A percentile compares a stretch with the other conserved stretches of the same genome.
Conservation (phyloP, 2,113 vertebrate genomes). For the Ceyx melanurus region DNA sequence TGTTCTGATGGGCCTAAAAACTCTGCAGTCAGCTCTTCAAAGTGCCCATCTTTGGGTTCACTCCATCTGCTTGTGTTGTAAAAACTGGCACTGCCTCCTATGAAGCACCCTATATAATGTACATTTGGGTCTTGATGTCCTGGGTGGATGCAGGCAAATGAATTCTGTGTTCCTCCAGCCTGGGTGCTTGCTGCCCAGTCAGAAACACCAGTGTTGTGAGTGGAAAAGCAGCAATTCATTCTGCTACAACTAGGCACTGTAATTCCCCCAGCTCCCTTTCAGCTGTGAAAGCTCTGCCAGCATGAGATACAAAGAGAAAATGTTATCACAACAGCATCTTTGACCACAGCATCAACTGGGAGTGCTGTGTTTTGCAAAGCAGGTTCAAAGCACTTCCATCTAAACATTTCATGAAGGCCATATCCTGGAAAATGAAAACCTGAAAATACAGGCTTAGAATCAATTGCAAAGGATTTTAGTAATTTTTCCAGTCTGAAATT, state of each 20-base stretch:
- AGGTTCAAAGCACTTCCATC: neutral
- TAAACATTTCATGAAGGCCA: neutral
- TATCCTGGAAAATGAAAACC: neutral
- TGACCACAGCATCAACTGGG: neutral
- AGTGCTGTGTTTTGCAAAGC: neutral
- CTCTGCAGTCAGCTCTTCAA: neutral
- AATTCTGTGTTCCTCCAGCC: neutral
- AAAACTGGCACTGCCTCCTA: neutral
- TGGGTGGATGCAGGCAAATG: neutral
- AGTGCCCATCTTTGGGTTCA: neutral
- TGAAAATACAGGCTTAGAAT: neutral
- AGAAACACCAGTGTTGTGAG: neutral
- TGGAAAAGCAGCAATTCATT: neutral
- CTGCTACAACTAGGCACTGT: neutral
- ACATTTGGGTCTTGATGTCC: neutral
- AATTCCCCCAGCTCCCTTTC: neutral
- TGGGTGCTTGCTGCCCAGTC: neutral
- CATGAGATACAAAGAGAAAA: neutral
- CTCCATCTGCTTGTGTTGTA: neutral
- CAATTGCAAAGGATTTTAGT: neutral
- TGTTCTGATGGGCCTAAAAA: neutral
- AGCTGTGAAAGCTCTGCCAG: constrained; percentile 17
- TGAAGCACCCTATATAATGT: neutral
- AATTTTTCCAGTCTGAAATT: neutral
- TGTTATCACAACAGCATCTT: neutral